Evolutionary conservation across 2,113 vertebrate genomes (phyloP).

Genomic region (Semnornis frantzii): DNA sequence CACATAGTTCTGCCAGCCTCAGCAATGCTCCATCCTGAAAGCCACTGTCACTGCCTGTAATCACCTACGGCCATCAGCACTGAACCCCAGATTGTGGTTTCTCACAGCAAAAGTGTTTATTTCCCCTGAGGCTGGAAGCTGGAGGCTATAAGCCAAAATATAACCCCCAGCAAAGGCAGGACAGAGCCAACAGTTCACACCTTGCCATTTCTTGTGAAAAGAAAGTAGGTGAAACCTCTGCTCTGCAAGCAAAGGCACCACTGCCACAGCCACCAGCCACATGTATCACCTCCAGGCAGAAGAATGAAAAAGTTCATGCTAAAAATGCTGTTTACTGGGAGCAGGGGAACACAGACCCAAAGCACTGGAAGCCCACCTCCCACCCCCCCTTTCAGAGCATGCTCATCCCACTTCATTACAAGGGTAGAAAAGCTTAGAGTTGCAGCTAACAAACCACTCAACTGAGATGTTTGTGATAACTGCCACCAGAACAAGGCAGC

Average conservation of each 20-base stretch:
- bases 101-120: not conserved
- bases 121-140: not conserved
- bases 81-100: fast-evolving
- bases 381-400: not conserved
- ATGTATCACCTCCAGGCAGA: not conserved
- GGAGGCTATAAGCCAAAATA: not conserved
- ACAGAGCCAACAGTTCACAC: not conserved
- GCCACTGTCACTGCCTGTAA: not conserved
- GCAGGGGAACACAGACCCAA: not conserved
- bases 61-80: not conserved
- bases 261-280: not conserved
- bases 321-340: not conserved
- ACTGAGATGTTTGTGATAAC: not conserved
- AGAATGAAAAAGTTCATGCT: not conserved
- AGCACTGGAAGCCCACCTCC: not conserved
- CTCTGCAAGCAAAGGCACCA: not conserved
- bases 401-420: too few species aligned
- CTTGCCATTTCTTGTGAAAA: not conserved
- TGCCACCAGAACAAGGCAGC: not conserved
- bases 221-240: not conserved
- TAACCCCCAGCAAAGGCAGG: not conserved
- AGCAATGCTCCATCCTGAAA: fast-evolving
- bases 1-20: not conserved
- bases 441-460: not conserved
- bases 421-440: not conserved